phyloP scores from a whole-genome alignment of 2,888 invertebrate species.

The Sialis lutaria region DNA sequence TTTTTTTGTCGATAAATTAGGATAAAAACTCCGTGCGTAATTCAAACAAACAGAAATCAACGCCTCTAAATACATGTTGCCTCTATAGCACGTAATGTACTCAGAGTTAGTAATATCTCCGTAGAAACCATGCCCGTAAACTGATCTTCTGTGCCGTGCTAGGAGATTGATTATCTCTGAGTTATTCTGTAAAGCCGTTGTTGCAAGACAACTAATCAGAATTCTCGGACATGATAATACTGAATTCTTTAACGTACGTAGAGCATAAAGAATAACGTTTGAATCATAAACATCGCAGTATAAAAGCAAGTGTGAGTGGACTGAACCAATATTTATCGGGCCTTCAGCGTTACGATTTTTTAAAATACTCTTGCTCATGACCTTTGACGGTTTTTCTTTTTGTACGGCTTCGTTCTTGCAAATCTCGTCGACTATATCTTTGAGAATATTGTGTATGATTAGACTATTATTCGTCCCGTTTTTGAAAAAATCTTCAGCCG shows the following conservation, averaged over 20 bases:
- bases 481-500: slow-evolving; percentile 50
- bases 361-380: slow-evolving; percentile 11
- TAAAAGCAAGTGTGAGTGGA: slow-evolving; percentile 69
- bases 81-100: slow-evolving; percentile 48
- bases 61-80: slow-evolving; percentile 67
- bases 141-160: slow-evolving; percentile 60
- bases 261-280: slow-evolving; percentile 51
- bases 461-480: slow-evolving; percentile 23
- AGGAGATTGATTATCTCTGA: slow-evolving; percentile 40
- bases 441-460: slow-evolving; percentile 36
- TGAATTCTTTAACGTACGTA: slow-evolving; percentile 56
- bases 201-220: slow-evolving; percentile 57
- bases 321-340: slow-evolving; percentile 38
- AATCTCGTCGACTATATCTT: slow-evolving; percentile 37
- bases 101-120: slow-evolving; percentile 43
- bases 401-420: slow-evolving; percentile 17
- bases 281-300: slow-evolving; percentile 68
- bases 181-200: slow-evolving; percentile 45
- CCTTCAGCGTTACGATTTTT: slow-evolving; percentile 11
- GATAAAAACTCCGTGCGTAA: slow-evolving; percentile 64
- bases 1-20: slow-evolving; percentile 47
- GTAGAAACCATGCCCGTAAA: slow-evolving; percentile 49
- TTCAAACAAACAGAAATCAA: slow-evolving; percentile 59
- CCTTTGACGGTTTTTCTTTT: slow-evolving; percentile 14
- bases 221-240: slow-evolving; percentile 51